Conservation (phyloP, 2,888 invertebrate genomes). For the Notocelia uddmanniana region DNA sequence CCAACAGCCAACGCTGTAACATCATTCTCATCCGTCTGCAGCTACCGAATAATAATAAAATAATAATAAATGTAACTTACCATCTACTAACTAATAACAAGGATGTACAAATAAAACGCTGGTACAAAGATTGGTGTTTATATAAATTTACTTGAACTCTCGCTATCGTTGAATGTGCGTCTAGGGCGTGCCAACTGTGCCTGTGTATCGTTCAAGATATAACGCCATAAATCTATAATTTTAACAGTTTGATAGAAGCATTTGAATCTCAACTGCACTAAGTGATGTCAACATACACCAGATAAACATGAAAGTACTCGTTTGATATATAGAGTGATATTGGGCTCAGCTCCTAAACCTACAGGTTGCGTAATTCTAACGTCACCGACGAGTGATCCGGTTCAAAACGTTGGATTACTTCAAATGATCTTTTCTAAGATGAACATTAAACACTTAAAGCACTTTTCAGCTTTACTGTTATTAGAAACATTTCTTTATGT, state of each 20-base stretch:
- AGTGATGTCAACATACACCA: slow-evolving; percentile 9
- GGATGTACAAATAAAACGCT: slow-evolving; percentile 31
- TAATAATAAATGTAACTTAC: slow-evolving; percentile 27
- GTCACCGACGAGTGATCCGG: slow-evolving; percentile 16
- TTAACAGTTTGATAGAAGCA: slow-evolving; percentile 10
- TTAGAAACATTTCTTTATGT: neutral
- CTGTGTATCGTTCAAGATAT: neutral
- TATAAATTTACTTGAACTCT: slow-evolving; percentile 26
- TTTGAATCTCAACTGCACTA: slow-evolving; percentile 2
- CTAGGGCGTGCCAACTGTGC: slow-evolving; percentile 17
- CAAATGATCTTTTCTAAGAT: neutral
- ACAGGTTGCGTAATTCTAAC: slow-evolving; percentile 16
- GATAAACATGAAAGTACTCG: slow-evolving; percentile 28
- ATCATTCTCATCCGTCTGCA: slow-evolving; percentile 11
- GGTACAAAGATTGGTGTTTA: neutral
- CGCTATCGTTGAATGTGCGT: slow-evolving; percentile 6
- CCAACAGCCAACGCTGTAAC: slow-evolving; percentile 47
- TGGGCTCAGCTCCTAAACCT: slow-evolving; percentile 26
- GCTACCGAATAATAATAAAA: slow-evolving; percentile 1
- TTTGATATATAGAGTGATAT: slow-evolving; percentile 28
- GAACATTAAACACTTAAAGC: slow-evolving; percentile 6
- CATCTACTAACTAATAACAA: slow-evolving; percentile 17
- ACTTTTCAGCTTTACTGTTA: neutral
- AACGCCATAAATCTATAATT: neutral
- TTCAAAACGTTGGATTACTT: slow-evolving; percentile 24